A percentile compares a stretch with the other conserved stretches of the same genome.
Conservation (phyloP, 2,113 vertebrate genomes). For the Eptesicus fuscus region DNA sequence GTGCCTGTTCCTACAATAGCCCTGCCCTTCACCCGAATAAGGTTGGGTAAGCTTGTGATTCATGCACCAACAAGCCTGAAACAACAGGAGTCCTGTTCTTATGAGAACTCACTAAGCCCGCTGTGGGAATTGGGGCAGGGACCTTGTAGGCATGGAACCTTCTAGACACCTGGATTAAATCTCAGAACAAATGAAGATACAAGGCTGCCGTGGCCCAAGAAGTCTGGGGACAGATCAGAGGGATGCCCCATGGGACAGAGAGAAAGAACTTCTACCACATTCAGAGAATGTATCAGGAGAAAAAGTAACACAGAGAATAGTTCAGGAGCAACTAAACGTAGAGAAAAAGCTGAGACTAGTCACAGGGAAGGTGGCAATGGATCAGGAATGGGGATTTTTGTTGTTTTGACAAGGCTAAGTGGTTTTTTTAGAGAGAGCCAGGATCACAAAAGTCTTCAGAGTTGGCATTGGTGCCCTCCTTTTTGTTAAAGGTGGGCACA, state of each 20-base stretch:
- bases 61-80: not conserved
- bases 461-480: constrained; percentile 78
- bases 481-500: constrained; percentile 78
- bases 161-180: not conserved
- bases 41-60: not conserved
- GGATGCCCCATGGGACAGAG: not conserved
- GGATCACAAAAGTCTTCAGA: constrained; percentile 59
- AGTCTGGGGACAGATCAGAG: not conserved
- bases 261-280: not conserved
- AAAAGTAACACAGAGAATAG: not conserved
- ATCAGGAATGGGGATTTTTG: not conserved
- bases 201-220: not conserved
- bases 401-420: not conserved
- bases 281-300: not conserved
- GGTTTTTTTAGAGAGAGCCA: constrained; percentile 47
- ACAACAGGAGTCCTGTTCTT: not conserved
- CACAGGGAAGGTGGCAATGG: not conserved
- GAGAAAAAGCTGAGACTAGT: not conserved
- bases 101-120: not conserved
- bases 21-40: not conserved
- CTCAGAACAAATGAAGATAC: not conserved
- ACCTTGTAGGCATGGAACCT: not conserved
- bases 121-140: not conserved
- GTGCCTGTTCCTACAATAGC: not conserved
- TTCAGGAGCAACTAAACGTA: not conserved